Evolutionary conservation across 2,113 vertebrate species (phyloP), one percentile per base, ranked within the genome.

Genomic region (Serilophus lunatus): DNA sequence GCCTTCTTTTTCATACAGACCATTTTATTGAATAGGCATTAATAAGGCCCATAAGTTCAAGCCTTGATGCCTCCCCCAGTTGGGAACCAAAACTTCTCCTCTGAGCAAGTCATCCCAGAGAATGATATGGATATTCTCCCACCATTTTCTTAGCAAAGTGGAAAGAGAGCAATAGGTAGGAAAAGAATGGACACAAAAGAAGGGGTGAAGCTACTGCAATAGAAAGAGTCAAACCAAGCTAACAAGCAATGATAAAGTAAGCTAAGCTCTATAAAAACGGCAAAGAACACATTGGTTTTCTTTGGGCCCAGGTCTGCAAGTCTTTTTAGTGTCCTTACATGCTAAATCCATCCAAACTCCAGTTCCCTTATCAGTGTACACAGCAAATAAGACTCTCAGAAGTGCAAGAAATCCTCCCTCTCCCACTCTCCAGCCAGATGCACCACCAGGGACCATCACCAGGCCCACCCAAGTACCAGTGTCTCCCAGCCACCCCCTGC

Each of bases 1-100:
- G 36, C 31, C 11, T 47, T 35, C 66, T 33, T 38, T 51, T 56
- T 12, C 36, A 47, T 64, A 65, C 12, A 71, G 90, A 38, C n/a
- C 6, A 4, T 36, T 59, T 31, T 8, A 25, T 10, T 60, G 33
- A 42, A 66, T 2, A 38, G 33, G 51, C 33, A 82, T 47, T 4
- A n/a, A n/a, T n/a, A n/a, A n/a, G n/a, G n/a, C n/a, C n/a, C n/a
- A n/a, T 35, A 38, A 12, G 40, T 35, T 79, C 77, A 66, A 40
- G 45, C n/a, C 70, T 36, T 3, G 1, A 45, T 40, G 4, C 50
- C n/a, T 64, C 44, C 40, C 45, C 56, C 31, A 5, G 0, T 0
- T 14, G 19, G 29, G 18, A 80, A 16, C 7, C 23, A 51, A 40
- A 61, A 11, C 33, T 51, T 61, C n/a, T 23, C 12, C 40, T 53